Conservation (phyloP, 2,113 vertebrate species). For the Diadophis punctatus region DNA sequence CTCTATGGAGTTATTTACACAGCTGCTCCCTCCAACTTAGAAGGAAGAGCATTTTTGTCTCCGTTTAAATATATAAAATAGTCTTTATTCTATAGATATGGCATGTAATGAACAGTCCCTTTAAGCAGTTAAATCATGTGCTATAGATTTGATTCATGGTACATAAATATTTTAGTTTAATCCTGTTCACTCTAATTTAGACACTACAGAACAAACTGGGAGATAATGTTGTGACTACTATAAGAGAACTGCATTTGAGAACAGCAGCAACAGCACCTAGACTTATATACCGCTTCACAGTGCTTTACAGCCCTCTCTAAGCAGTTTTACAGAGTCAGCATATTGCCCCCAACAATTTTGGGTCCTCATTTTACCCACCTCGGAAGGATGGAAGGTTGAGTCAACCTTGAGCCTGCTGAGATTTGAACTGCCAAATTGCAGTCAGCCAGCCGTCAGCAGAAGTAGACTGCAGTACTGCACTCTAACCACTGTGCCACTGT, state of each 20-base stretch:
- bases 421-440: too few species aligned
- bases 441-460: too few species aligned
- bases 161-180: neutral
- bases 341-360: too few species aligned
- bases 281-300: too few species aligned
- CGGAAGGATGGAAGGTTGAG: too few species aligned
- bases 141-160: slow-evolving; percentile 31
- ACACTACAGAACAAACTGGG: neutral
- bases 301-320: too few species aligned
- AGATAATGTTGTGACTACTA: neutral
- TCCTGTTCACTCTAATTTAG: neutral
- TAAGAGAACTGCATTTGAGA: neutral
- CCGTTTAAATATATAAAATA: slow-evolving; percentile 33
- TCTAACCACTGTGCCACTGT: too few species aligned
- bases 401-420: too few species aligned
- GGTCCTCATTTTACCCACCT: too few species aligned
- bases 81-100: slow-evolving; percentile 46
- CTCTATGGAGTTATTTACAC: slow-evolving; percentile 64
- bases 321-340: too few species aligned
- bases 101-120: slow-evolving; percentile 45
- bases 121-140: slow-evolving; percentile 42
- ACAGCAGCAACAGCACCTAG: too few species aligned
- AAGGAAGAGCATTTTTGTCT: slow-evolving; percentile 64
- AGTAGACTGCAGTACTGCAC: too few species aligned
- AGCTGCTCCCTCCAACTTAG: slow-evolving; percentile 68